These are phyloP conservation scores for Chelidonichthys spinosus DNA, from an alignment of 2,797 vertebrate species.

Conservation along the genomic window DNA sequence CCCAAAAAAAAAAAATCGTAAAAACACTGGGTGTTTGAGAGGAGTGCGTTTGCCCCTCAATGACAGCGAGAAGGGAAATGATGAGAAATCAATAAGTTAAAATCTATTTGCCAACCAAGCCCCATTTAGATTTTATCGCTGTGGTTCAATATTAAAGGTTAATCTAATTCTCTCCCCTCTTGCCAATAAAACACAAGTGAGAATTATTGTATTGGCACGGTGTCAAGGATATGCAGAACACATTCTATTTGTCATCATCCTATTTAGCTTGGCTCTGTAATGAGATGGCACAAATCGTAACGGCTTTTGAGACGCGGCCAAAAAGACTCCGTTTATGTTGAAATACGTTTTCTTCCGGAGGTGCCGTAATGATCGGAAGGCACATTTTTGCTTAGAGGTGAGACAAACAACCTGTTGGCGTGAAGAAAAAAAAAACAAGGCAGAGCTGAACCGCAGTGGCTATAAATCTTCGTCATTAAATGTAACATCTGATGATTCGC, in stretches of 20 bases:
- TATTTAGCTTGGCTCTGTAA: slow-evolving; percentile 71
- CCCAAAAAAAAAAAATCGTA: slow-evolving; percentile 20
- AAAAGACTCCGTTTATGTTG: slow-evolving; percentile 51
- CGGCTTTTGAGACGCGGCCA: slow-evolving; percentile 56
- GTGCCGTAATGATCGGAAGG: slow-evolving; percentile 45
- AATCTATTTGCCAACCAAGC: slow-evolving; percentile 75
- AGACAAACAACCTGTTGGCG: slow-evolving; percentile 60
- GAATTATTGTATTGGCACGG: slow-evolving; percentile 79
- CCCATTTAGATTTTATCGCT: slow-evolving; percentile 81
- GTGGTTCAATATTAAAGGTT: slow-evolving; percentile 83
- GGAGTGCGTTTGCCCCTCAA: slow-evolving; percentile 35
- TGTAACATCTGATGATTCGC: slow-evolving; percentile 52
- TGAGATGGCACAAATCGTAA: slow-evolving; percentile 67
- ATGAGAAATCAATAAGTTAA: slow-evolving; percentile 80
- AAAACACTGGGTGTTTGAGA: slow-evolving; percentile 47
- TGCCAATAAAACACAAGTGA: slow-evolving; percentile 79
- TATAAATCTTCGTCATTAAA: slow-evolving; percentile 50
- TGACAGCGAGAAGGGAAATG: slow-evolving; percentile 60
- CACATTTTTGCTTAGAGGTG: slow-evolving; percentile 51
- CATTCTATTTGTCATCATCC: slow-evolving; percentile 77
- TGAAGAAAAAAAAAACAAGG: slow-evolving; percentile 16
- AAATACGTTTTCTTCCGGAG: slow-evolving; percentile 45
- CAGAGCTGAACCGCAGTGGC: slow-evolving; percentile 43
- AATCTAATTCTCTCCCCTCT: slow-evolving; percentile 78
- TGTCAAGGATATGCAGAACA: slow-evolving; percentile 74